Conservation (phyloP, 2,797 vertebrate genomes). For the Morelia viridis region DNA sequence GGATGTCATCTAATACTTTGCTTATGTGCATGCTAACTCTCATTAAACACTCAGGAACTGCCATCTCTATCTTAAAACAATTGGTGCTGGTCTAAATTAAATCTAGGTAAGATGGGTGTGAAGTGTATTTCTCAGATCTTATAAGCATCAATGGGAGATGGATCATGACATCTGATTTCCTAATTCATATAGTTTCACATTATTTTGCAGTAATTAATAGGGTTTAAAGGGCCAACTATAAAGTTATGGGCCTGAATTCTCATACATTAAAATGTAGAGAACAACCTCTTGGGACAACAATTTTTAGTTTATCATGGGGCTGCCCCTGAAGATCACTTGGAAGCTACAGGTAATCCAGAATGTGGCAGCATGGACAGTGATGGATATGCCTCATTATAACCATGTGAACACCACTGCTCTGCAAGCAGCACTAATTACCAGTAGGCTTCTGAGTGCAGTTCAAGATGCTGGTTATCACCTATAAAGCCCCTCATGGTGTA, state of each 20-base stretch:
- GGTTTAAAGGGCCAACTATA: neutral
- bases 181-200: neutral
- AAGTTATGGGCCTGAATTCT: neutral
- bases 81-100: neutral
- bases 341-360: neutral
- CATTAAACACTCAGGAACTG: neutral
- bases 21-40: neutral
- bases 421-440: neutral
- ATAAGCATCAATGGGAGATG: neutral
- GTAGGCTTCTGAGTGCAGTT: neutral
- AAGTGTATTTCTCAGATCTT: neutral
- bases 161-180: neutral
- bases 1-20: neutral
- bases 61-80: neutral
- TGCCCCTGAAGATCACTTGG: neutral
- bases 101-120: neutral
- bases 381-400: neutral
- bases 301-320: neutral
- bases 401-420: neutral
- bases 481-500: neutral
- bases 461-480: neutral
- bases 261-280: neutral
- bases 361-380: neutral
- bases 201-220: neutral
- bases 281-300: neutral